Evolutionary conservation across 2,797 vertebrate species (phyloP).

Genomic region (Semotilus atromaculatus): DNA sequence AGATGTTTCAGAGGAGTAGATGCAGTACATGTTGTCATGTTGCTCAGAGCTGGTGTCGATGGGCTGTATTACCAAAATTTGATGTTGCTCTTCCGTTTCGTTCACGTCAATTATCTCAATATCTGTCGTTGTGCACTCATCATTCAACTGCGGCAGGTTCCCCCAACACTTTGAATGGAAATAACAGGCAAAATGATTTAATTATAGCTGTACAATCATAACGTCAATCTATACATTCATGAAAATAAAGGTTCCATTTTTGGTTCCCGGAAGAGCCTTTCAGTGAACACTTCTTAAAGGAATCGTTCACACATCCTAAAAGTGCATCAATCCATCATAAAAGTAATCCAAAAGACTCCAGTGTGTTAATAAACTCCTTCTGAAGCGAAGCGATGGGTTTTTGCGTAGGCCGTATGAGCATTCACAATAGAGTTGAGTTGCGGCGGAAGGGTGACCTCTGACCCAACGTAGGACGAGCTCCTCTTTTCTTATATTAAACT

Average conservation of each 20-base stretch:
- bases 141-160: slow-evolving; percentile 11
- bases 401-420: too few species aligned
- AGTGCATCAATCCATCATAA: too few species aligned
- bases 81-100: slow-evolving; percentile 32
- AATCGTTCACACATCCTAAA: background rate
- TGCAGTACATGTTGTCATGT: background rate
- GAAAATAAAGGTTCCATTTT: background rate
- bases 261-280: background rate
- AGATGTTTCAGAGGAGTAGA: slow-evolving; percentile 27
- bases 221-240: background rate
- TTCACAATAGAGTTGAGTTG: too few species aligned
- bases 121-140: slow-evolving; percentile 56
- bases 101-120: slow-evolving; percentile 55
- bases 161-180: slow-evolving; percentile 46
- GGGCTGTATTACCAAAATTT: slow-evolving; percentile 17
- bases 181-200: background rate
- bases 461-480: too few species aligned
- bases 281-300: background rate
- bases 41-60: slow-evolving; percentile 7
- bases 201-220: background rate
- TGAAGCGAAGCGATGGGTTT: too few species aligned
- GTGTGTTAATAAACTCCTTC: too few species aligned
- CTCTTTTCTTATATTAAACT: too few species aligned
- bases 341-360: too few species aligned
- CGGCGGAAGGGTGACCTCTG: too few species aligned